Conservation (phyloP, 2,113 vertebrate genomes). For the Hydrochoerus hydrochaeris region DNA sequence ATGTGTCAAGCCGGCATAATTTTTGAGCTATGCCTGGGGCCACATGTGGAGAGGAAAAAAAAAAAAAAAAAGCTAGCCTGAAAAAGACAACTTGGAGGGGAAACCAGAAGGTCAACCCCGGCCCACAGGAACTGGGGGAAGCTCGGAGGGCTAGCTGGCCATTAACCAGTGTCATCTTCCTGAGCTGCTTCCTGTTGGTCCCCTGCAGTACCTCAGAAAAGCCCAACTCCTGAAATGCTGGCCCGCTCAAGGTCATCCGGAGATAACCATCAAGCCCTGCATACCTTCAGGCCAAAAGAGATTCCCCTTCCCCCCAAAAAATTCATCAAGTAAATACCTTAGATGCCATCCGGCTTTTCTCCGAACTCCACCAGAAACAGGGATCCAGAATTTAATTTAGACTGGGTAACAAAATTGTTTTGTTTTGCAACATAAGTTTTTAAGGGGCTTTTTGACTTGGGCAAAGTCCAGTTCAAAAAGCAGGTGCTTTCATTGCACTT, state of each 20-base stretch:
- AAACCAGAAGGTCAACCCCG: conserved; percentile 66
- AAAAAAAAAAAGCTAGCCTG: conserved; percentile 33
- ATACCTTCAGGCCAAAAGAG: neutral
- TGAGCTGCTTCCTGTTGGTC: neutral
- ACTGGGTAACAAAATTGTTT: conserved; percentile 20
- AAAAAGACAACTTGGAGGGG: neutral
- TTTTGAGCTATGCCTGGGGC: conserved; percentile 68
- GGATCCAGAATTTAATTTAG: neutral
- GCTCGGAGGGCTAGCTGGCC: neutral
- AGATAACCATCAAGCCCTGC: conserved; percentile 19
- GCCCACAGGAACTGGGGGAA: conserved; percentile 38
- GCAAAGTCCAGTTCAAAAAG: conserved; percentile 55
- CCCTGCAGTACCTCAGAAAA: conserved; percentile 12
- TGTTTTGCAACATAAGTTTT: conserved; percentile 39
- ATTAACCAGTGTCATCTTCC: neutral
- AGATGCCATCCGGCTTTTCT: conserved; percentile 13
- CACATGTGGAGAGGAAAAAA: neutral
- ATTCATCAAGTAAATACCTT: neutral
- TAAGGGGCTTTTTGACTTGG: conserved; percentile 32
- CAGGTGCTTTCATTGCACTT: conserved; percentile 56
- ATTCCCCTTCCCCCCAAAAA: neutral
- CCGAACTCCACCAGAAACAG: conserved; percentile 35
- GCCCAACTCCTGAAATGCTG: neutral
- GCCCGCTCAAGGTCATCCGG: conserved; percentile 62
- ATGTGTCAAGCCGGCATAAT: conserved; percentile 77